Evolutionary conservation across 2,113 vertebrate genomes (phyloP).

Genomic region (Ciconia boyciana): DNA sequence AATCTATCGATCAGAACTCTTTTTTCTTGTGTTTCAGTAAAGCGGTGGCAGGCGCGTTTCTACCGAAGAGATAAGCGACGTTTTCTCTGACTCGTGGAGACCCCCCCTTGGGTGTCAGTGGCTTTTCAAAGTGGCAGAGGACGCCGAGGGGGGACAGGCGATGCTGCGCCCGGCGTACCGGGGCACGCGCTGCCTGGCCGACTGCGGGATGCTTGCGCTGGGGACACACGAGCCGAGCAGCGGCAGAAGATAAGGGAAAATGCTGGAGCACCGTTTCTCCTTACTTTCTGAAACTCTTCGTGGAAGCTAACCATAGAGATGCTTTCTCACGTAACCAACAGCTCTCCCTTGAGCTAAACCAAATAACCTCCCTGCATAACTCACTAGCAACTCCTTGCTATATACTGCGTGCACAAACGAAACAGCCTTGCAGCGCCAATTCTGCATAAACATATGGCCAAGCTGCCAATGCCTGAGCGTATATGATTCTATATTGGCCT

Average conservation of each 20-base stretch:
- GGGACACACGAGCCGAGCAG: not conserved
- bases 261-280: not conserved
- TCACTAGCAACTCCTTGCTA: accelerated
- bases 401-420: not conserved
- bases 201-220: not conserved
- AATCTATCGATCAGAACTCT: accelerated
- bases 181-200: not conserved
- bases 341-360: not conserved
- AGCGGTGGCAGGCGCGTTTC: not conserved
- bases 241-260: not conserved
- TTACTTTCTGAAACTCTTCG: not conserved
- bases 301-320: not conserved
- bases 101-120: accelerated
- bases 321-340: not conserved
- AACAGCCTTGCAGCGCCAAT: not conserved
- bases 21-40: not conserved
- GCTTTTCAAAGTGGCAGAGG: not conserved
- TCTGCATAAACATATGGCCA: not conserved
- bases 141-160: accelerated
- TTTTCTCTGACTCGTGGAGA: not conserved
- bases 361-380: accelerated
- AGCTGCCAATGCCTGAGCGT: not conserved
- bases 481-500: too few species aligned
- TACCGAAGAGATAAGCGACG: not conserved
- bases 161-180: too few species aligned